These are phyloP conservation scores for Lampropteryx suffumata DNA, from an alignment of 2,888 invertebrate species.

Conservation along the genomic window DNA sequence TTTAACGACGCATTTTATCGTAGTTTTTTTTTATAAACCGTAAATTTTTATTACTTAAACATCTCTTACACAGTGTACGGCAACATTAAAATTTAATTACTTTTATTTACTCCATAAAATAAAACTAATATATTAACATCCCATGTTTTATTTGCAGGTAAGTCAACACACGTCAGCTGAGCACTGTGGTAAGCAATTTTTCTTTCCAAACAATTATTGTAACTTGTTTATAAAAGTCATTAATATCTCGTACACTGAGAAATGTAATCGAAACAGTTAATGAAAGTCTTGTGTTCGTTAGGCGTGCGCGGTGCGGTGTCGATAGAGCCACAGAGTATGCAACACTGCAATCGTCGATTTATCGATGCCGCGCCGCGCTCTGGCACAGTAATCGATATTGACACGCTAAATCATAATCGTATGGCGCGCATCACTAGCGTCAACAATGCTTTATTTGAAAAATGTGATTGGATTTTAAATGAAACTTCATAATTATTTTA, in stretches of 20 bases:
- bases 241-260: constrained; percentile 57
- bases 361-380: constrained; percentile 50
- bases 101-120: constrained; percentile 1
- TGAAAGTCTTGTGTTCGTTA: constrained; percentile 65
- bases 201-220: constrained; percentile 55
- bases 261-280: constrained; percentile 64
- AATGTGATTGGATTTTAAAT: neutral
- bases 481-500: too few species aligned
- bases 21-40: too few species aligned
- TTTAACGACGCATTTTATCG: too few species aligned
- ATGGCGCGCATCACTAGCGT: constrained; percentile 49
- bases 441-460: constrained; percentile 5
- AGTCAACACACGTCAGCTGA: constrained; percentile 37
- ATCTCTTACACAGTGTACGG: too few species aligned
- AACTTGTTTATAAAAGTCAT: constrained; percentile 67
- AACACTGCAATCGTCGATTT: constrained; percentile 44
- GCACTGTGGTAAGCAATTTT: constrained; percentile 40
- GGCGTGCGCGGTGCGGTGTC: constrained; percentile 47
- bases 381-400: constrained; percentile 68
- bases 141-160: constrained; percentile 52
- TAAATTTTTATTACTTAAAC: too few species aligned
- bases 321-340: constrained; percentile 36
- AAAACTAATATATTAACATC: constrained; percentile 25
- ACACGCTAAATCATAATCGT: constrained; percentile 49
- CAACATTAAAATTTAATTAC: too few species aligned